Conservation (phyloP, 35 echinoderm and acorn worm species). For the Patiria miniata region DNA sequence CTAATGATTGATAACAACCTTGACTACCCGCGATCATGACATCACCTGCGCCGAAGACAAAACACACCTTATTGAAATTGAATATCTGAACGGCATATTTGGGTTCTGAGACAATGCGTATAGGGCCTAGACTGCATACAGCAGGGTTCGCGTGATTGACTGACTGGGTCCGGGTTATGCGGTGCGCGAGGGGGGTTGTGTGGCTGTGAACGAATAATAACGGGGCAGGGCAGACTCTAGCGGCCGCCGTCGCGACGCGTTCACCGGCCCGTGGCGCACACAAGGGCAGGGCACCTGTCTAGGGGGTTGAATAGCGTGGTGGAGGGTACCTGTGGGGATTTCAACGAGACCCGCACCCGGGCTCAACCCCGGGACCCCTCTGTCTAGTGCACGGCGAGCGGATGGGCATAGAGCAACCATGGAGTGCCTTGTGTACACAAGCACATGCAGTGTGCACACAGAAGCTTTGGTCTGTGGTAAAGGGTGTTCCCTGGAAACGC, state of each 20-base stretch:
- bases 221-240: no score
- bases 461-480: neutral
- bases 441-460: neutral
- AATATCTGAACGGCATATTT: neutral
- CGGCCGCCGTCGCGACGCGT: neutral
- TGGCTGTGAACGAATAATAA: no score
- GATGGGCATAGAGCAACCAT: neutral
- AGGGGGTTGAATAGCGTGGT: neutral
- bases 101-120: neutral
- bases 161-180: neutral
- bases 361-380: neutral
- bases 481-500: neutral
- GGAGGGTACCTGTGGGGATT: neutral
- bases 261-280: neutral
- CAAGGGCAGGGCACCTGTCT: neutral
- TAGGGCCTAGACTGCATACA: no score
- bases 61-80: constrained; percentile 24
- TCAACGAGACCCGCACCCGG: neutral
- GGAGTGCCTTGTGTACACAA: constrained; percentile 24
- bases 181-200: no score
- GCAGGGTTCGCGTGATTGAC: neutral
- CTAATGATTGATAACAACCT: constrained; percentile 21
- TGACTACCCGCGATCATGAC: neutral
- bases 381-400: no score
- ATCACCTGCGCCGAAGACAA: neutral